Evolutionary conservation across 2,113 vertebrate species (phyloP).

Genomic region (Orthonyx spaldingii): DNA sequence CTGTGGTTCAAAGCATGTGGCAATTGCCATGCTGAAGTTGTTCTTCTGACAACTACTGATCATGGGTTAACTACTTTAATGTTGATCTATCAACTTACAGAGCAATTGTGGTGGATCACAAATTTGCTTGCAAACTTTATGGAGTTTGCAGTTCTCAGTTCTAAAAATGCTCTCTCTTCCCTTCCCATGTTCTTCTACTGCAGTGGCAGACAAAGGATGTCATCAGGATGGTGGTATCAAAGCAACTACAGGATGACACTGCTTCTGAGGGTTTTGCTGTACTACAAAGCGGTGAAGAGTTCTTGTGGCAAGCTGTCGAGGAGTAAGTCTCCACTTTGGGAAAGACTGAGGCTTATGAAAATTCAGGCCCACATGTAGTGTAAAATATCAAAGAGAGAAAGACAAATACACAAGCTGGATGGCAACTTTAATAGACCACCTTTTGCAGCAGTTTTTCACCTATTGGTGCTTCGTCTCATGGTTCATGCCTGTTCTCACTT

Average conservation of each 20-base stretch:
- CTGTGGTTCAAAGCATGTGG: not conserved
- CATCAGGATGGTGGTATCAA: not conserved
- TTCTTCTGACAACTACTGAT: not conserved
- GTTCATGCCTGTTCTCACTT: not conserved
- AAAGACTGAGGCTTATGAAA: not conserved
- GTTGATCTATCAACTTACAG: not conserved
- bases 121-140: not conserved
- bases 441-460: not conserved
- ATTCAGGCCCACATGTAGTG: not conserved
- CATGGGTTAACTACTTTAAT: not conserved
- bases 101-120: not conserved
- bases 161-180: not conserved
- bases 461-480: not conserved
- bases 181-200: rapidly evolving
- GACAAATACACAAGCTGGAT: not conserved
- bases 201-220: not conserved
- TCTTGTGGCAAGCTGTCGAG: not conserved
- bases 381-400: not conserved
- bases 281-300: not conserved
- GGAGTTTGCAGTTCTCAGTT: not conserved
- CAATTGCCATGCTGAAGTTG: not conserved
- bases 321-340: not conserved
- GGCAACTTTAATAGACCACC: not conserved
- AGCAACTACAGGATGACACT: not conserved
- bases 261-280: not conserved